Evolutionary conservation across 2,797 vertebrate genomes (phyloP).

Genomic region (Enteromius unitaeniatus): DNA sequence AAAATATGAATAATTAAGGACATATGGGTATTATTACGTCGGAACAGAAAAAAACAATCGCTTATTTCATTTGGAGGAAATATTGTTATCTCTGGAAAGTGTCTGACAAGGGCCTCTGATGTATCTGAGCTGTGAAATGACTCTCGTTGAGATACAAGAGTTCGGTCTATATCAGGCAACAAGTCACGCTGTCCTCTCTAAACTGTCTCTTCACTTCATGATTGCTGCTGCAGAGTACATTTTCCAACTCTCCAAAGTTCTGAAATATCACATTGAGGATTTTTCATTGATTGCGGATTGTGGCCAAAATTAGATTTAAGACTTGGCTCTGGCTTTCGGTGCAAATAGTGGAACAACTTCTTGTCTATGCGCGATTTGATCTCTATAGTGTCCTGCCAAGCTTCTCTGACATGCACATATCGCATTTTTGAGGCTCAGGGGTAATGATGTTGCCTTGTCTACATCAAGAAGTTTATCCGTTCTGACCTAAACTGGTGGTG

Average conservation of each 20-base stretch:
- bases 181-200: slow-evolving; percentile 8
- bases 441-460: slow-evolving; percentile 33
- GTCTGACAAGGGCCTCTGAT: slow-evolving; percentile 21
- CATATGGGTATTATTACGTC: slow-evolving; percentile 73
- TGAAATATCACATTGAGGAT: slow-evolving; percentile 20
- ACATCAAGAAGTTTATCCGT: slow-evolving; percentile 28
- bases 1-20: slow-evolving; percentile 82
- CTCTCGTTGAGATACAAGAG: not conserved
- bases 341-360: slow-evolving; percentile 40
- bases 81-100: slow-evolving; percentile 48
- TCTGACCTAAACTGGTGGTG: slow-evolving; percentile 26
- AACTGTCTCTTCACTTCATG: slow-evolving; percentile 11
- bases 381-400: slow-evolving; percentile 22
- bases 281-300: slow-evolving; percentile 45
- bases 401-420: slow-evolving; percentile 39
- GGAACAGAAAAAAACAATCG: slow-evolving; percentile 51
- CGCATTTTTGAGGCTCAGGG: slow-evolving; percentile 27
- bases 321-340: slow-evolving; percentile 25
- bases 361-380: slow-evolving; percentile 24
- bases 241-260: slow-evolving; percentile 29
- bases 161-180: not conserved
- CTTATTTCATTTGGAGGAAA: slow-evolving; percentile 49
- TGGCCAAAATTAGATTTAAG: slow-evolving; percentile 48
- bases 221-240: slow-evolving; percentile 3
- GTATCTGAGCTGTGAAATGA: slow-evolving; percentile 5